Evolutionary conservation across 2,797 vertebrate species (phyloP), one percentile per base, ranked within the genome.

Genomic region (Spheniscus humboldti): DNA sequence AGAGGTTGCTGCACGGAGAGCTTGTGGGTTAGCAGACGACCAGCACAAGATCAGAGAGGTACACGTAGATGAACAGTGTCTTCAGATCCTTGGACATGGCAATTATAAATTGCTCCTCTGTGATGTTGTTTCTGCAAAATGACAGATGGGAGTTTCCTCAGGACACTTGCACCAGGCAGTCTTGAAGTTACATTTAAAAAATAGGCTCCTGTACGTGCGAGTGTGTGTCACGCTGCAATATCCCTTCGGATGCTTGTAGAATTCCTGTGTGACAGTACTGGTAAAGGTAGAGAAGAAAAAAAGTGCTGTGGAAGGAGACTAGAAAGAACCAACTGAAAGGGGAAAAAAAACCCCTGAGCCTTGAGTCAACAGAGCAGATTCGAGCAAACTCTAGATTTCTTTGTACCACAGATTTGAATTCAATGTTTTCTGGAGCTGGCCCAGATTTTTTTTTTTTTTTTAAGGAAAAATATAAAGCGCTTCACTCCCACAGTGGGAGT

Each of bases 301-400:
- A 33, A 18, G 11, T 48, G 3, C 11, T 79, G 6, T 25, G 17
- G n/a, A 48, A 74, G 9, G 14, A 87, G 22, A 62, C 10, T 37
- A 41, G 30, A 66, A 79, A 91, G 23, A 6, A 60, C 17, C 43
- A 59, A 7, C 8, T 69, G 31, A 86, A 82, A 89, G 24, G 24
- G 22, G 24, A 0, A 12, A 33, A 19, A 64, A 43, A 2, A 0
- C 0, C 11, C 11, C 37, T 28, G 30, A 28, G 4, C 28, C 71
- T 74, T 67, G 13, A 43, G n/a, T 56, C 18, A 76, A 35, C 14
- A 69, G 16, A 35, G 27, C 4, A 64, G n/a, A 57, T 69, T 20
- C 0, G 5, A 73, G 39, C 47, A 76, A 92, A 41, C 24, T 68
- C 24, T 57, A 43, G 13, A 22, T 79, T 90, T 75, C 31, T 79